These are phyloP conservation scores for Arge pagana DNA, from an alignment of 2,888 invertebrate species.

Conservation along the genomic window DNA sequence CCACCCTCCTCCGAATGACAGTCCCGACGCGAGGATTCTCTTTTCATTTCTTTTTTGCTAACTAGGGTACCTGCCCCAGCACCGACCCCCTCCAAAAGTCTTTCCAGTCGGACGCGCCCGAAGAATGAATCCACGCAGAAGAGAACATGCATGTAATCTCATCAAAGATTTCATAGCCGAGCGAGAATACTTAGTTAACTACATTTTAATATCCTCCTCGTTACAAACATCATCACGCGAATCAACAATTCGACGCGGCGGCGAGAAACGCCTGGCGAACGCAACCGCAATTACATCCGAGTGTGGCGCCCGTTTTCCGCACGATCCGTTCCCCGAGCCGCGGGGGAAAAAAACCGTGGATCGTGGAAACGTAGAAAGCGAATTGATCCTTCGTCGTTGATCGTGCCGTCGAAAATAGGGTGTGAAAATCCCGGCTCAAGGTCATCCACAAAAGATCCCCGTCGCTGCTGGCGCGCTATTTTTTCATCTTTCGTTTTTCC, in stretches of 20 bases:
- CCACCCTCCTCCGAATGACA: conserved; percentile 13
- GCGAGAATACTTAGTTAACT: conserved; percentile 39
- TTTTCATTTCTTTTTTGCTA: conserved; percentile 19
- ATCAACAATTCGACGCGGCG: neutral
- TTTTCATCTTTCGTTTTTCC: neutral
- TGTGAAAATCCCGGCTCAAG: conserved; percentile 38
- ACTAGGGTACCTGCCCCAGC: conserved; percentile 37
- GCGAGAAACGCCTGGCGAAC: neutral
- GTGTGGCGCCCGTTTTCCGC: neutral
- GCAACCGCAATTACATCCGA: conserved; percentile 2
- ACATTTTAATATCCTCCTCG: conserved; percentile 36
- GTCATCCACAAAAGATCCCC: conserved; percentile 35
- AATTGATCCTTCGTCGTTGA: too few relatives aligned
- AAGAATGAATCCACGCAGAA: conserved; percentile 41
- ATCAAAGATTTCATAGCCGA: conserved; percentile 36
- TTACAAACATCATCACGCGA: neutral
- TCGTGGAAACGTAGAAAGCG: too few relatives aligned
- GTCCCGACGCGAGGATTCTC: conserved; percentile 3
- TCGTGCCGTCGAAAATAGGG: too few relatives aligned
- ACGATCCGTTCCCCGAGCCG: neutral
- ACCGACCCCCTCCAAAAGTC: conserved; percentile 42
- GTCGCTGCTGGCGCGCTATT: conserved; percentile 16
- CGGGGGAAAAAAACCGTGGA: conserved; percentile 31
- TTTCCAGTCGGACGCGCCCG: conserved; percentile 50
- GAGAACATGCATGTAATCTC: conserved; percentile 31